Conservation (phyloP, 1,140 invertebrate species). For the Reticulitermes speratus region DNA sequence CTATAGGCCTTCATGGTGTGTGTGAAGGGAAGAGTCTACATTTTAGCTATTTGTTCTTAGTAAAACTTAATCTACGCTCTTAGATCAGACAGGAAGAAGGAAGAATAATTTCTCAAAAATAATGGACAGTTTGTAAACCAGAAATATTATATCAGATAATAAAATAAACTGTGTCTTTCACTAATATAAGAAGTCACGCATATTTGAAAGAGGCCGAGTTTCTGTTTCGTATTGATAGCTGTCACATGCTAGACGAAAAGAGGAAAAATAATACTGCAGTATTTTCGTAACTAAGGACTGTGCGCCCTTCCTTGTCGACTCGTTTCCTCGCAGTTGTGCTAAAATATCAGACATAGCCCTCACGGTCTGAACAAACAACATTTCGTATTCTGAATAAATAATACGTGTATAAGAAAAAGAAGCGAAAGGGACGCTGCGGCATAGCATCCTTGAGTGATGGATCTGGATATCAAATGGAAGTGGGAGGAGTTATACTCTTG, state of each 20-base stretch:
- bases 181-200: too few relatives aligned
- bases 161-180: too few relatives aligned
- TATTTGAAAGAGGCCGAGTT: too few relatives aligned
- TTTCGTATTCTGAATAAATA: conserved; percentile 19
- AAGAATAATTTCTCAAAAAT: too few relatives aligned
- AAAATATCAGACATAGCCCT: neutral
- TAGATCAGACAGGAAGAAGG: too few relatives aligned
- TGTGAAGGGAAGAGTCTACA: too few relatives aligned
- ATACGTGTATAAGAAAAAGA: neutral
- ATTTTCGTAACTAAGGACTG: neutral
- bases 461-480: neutral
- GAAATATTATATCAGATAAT: too few relatives aligned
- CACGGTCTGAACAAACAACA: neutral
- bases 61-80: too few relatives aligned
- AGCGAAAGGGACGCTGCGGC: neutral
- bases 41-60: too few relatives aligned
- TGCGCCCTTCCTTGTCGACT: neutral
- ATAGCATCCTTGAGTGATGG: conserved; percentile 6
- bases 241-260: neutral
- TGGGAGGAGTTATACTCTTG: neutral
- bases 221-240: neutral
- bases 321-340: neutral
- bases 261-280: neutral
- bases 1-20: too few relatives aligned
- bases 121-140: too few relatives aligned